Base-by-base conservation (phyloP, 1,140 invertebrate genomes). In the Pseudomyrmex flavicornis region DNA sequence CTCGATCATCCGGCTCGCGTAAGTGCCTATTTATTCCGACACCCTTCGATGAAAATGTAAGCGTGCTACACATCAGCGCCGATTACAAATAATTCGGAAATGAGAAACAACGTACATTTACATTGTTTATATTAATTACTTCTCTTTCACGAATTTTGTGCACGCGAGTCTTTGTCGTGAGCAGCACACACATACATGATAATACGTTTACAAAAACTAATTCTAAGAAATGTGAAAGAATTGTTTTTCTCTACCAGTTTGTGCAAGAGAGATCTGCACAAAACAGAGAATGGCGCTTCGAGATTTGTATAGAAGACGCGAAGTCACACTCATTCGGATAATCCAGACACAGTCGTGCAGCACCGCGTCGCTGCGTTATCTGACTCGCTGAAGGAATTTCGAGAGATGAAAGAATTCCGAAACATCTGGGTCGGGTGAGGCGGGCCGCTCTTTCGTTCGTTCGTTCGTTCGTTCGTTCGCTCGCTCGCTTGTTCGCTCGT, bases 11-110 rank as follows among this genome's bases (percentile, higher is more conserved):
- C 88, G 83, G 82, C 3, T 26, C 85, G 86, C 84, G 79, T 90
- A 92, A 91, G 92, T 91, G 90, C 86, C 90, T 91, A 92, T 93
- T 93, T 92, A 91, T 91, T 88, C 90, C 82, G 77, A 82, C 86
- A 83, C 90, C 90, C 90, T 90, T 89, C 84, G 66, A 89, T 59
- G 46, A 59, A 44, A 54, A 68, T 56, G 50, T 65, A 74, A 77
- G 69, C 61, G 85, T 59, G 44, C 58, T 56, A 50, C 13, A 50
- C 65, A 50, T 73, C 59, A 66, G 68, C 86, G 65, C 22, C 52
- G 17, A 69, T 72, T 61, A 35, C 0, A 35, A 35, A 35, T 7
- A 7, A 35, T 2, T 15, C 22, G 63, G 20, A 66, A 80, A 70
- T 58, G 17, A 35, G 35, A 5, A 35, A 35, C 35, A 35, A 35